Conservation (phyloP, 2,113 vertebrate genomes). For the Pseudorectes ferrugineus region DNA sequence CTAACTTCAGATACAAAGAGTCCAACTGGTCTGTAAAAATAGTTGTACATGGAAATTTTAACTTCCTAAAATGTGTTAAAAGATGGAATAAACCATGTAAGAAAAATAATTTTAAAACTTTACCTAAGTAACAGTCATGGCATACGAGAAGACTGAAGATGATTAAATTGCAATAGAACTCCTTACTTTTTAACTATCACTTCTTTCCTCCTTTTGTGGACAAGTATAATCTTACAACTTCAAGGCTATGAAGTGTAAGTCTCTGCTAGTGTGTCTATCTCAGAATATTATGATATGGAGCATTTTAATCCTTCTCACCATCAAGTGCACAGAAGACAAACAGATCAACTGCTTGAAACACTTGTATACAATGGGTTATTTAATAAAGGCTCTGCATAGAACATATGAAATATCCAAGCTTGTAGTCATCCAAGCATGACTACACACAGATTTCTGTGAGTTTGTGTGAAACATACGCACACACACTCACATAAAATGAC, state of each 20-base stretch:
- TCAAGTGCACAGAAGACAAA: neutral
- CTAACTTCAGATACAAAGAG: neutral
- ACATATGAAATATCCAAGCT: neutral
- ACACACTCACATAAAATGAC: neutral
- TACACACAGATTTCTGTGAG: neutral
- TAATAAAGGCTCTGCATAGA: neutral
- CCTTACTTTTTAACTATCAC: neutral
- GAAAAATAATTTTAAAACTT: neutral
- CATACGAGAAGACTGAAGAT: neutral
- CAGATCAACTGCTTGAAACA: neutral
- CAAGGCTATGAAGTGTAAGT: neutral
- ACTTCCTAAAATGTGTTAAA: neutral
- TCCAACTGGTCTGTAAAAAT: neutral
- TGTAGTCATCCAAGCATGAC: neutral
- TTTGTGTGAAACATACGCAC: neutral
- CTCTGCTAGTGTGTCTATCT: neutral
- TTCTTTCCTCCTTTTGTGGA: neutral
- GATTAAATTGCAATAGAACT: neutral
- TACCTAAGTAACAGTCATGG: neutral
- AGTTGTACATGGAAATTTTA: neutral
- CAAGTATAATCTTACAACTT: neutral
- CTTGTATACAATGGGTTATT: neutral
- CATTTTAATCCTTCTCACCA: conserved; percentile 16
- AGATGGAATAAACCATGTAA: neutral
- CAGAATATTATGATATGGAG: conserved; percentile 39